Percentiles rank a stretch among this genome's conserved stretches.
Evolutionary conservation across 2,888 invertebrate genomes (phyloP).

Genomic region (Brachyopa scutellaris): DNA sequence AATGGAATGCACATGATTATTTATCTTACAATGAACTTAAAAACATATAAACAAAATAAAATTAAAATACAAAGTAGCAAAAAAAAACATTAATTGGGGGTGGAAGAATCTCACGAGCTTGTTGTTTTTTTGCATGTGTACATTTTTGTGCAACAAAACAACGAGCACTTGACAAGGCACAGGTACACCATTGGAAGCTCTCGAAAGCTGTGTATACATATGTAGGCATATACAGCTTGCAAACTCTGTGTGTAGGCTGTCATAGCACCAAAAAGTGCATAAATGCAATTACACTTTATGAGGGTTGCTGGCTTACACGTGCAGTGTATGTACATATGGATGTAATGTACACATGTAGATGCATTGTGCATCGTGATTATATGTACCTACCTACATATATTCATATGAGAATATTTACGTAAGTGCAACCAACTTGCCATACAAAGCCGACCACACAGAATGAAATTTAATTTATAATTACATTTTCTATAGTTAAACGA

Average conservation of each 20-base stretch:
- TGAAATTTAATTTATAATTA: conserved; percentile 58
- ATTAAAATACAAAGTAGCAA: too few species aligned
- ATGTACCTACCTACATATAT: not conserved
- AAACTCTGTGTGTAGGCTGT: conserved; percentile 33
- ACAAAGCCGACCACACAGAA: conserved; percentile 43
- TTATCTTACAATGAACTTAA: not conserved
- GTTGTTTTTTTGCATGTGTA: not conserved
- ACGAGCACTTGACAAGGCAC: not conserved
- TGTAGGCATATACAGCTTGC: conserved; percentile 17
- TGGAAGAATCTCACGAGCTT: conserved; percentile 6
- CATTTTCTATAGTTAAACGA: conserved; percentile 36
- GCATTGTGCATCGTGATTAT: not conserved
- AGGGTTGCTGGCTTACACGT: conserved; percentile 9
- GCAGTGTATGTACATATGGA: not conserved
- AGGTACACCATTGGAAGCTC: conserved; percentile 1
- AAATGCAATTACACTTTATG: conserved; percentile 22
- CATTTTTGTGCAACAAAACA: conserved; percentile 10
- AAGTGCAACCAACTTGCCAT: conserved; percentile 42
- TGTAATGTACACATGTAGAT: not conserved
- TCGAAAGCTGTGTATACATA: conserved; percentile 25
- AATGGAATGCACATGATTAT: not conserved
- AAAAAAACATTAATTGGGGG: not conserved
- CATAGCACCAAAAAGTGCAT: conserved; percentile 52
- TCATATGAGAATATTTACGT: conserved; percentile 54
- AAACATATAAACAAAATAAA: not conserved